phyloP scores from a whole-genome alignment of 2,113 vertebrate genomes.

The Oxyura jamaicensis region DNA sequence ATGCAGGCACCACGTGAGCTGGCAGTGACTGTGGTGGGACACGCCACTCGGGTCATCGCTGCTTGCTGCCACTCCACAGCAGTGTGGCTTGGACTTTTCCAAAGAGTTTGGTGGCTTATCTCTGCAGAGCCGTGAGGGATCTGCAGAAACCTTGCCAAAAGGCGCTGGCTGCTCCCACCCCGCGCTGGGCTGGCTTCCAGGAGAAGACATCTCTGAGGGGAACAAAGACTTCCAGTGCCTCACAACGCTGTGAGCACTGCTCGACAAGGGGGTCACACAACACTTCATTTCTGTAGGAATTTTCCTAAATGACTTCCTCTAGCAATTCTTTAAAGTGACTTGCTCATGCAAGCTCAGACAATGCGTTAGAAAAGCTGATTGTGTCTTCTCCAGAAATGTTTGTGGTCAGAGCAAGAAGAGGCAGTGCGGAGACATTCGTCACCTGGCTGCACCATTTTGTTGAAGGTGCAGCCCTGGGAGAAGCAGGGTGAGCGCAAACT shows the following conservation, averaged over 20 bases:
- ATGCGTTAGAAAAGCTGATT: not conserved
- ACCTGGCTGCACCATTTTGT: not conserved
- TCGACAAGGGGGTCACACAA: not conserved
- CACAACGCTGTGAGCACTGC: not conserved
- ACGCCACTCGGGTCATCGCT: rapidly evolving
- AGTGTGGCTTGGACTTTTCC: not conserved
- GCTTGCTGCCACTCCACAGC: not conserved
- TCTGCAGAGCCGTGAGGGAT: not conserved
- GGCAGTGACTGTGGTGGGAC: not conserved
- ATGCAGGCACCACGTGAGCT: not conserved
- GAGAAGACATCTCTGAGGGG: not conserved
- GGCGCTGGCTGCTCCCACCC: not conserved
- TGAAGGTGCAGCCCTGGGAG: not conserved
- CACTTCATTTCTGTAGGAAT: not conserved
- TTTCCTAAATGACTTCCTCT: not conserved
- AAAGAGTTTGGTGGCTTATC: not conserved
- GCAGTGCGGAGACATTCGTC: not conserved
- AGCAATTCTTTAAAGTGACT: not conserved
- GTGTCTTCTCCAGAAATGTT: not conserved
- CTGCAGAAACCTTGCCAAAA: not conserved
- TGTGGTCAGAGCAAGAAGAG: not conserved
- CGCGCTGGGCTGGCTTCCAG: not conserved
- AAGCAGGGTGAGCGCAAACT: not conserved
- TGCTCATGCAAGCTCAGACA: not conserved
- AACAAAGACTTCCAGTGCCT: not conserved